These are phyloP conservation scores for Galeopterus variegatus DNA, from an alignment of 2,113 vertebrate genomes.

Conservation along the genomic window DNA sequence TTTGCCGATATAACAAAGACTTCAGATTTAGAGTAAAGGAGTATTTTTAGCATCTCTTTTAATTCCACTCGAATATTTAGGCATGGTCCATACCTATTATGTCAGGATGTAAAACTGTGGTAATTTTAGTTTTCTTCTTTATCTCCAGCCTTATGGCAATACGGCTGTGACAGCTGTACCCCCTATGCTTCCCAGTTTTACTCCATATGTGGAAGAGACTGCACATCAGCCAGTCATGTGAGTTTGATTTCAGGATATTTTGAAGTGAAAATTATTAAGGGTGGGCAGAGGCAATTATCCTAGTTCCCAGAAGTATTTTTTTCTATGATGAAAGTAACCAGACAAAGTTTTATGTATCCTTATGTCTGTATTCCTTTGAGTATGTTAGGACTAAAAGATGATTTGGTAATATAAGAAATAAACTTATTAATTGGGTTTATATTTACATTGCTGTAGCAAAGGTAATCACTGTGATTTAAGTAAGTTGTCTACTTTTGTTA, in stretches of 20 bases:
- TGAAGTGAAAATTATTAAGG: neutral
- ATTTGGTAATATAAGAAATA: conserved; percentile 23
- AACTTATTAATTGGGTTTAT: conserved; percentile 17
- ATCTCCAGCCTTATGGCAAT: conserved; percentile 85
- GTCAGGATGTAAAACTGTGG: neutral
- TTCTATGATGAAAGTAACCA: conserved; percentile 5
- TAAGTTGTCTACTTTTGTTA: neutral
- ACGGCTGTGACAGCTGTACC: conserved; percentile 61
- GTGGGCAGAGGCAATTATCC: neutral
- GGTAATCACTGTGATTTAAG: neutral
- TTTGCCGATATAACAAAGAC: neutral
- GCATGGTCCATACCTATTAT: neutral
- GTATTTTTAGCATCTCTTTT: conserved; percentile 47
- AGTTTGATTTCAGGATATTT: conserved; percentile 84
- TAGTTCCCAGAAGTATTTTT: neutral
- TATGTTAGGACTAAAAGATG: neutral
- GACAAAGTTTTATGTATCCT: neutral
- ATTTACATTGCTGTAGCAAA: conserved; percentile 39
- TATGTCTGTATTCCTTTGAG: neutral
- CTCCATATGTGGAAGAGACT: conserved; percentile 95
- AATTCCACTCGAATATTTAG: conserved; percentile 49
- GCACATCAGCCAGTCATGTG: conserved; percentile 94
- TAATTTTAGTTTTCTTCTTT: conserved; percentile 75
- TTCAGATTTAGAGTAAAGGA: neutral
- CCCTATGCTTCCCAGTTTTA: conserved; percentile 89